Percentiles rank a stretch among this genome's conserved stretches.
Conservation (phyloP, 2,888 invertebrate species). For the Lochmaea capreae region DNA sequence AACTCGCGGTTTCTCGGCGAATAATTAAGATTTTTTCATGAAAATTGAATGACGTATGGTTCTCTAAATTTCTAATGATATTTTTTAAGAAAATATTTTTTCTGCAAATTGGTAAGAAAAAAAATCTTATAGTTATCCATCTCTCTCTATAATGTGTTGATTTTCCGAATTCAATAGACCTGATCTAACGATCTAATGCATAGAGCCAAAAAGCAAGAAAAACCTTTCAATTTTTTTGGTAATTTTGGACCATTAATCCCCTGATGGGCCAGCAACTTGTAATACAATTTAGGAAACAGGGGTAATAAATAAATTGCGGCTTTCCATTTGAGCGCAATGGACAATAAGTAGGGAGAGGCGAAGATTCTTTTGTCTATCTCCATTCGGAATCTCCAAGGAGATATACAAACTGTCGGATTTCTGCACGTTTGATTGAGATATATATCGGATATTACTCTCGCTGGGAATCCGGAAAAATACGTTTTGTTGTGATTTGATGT, state of each 20-base stretch:
- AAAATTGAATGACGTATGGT: no score
- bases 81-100: no score
- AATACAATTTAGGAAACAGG: slow-evolving; percentile 48
- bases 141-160: not conserved
- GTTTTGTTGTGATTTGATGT: slow-evolving; percentile 49
- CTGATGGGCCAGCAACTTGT: slow-evolving; percentile 43
- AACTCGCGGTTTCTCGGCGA: no score
- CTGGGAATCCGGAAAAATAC: slow-evolving; percentile 47
- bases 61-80: no score
- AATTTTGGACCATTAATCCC: slow-evolving; percentile 51
- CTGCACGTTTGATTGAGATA: slow-evolving; percentile 58
- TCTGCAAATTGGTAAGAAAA: no score
- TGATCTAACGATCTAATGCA: not conserved
- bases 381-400: slow-evolving; percentile 52
- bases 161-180: not conserved
- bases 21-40: no score
- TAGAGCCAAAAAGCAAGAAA: slow-evolving; percentile 9
- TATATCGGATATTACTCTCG: slow-evolving; percentile 55
- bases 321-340: slow-evolving; percentile 55
- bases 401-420: slow-evolving; percentile 58
- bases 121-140: no score
- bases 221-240: slow-evolving; percentile 44
- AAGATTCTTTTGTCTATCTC: slow-evolving; percentile 55
- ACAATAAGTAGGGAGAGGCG: slow-evolving; percentile 47
- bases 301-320: slow-evolving; percentile 57